These are phyloP conservation scores for Macaca mulatta DNA, from an alignment of 2,113 vertebrate species.

Conservation along the genomic window DNA sequence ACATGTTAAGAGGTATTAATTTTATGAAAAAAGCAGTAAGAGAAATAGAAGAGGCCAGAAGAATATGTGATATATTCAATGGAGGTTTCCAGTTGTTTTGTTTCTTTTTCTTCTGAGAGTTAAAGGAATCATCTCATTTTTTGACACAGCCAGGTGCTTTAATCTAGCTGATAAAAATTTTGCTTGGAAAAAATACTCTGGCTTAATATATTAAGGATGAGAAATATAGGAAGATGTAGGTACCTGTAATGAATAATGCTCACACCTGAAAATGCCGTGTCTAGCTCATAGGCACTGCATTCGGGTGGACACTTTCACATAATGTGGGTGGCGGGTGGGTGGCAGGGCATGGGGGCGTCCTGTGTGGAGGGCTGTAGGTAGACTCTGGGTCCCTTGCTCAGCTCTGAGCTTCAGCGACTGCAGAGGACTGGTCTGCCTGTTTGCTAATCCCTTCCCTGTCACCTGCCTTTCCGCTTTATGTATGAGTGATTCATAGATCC, in stretches of 20 bases:
- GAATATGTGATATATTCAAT: background rate
- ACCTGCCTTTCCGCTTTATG: fast-evolving
- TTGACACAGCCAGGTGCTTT: background rate
- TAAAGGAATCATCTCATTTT: background rate
- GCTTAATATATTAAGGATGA: background rate
- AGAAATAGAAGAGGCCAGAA: background rate
- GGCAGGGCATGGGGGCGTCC: fast-evolving
- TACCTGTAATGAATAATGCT: fast-evolving
- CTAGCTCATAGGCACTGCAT: fast-evolving
- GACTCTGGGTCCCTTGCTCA: fast-evolving
- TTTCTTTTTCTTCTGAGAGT: background rate
- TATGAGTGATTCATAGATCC: fast-evolving
- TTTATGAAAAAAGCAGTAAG: background rate
- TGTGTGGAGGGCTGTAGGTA: fast-evolving
- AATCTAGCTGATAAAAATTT: background rate
- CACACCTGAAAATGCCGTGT: fast-evolving
- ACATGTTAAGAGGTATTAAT: background rate
- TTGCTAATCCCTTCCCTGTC: fast-evolving
- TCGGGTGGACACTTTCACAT: fast-evolving
- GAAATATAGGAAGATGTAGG: fast-evolving
- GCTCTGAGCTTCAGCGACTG: fast-evolving
- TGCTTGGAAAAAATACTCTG: background rate
- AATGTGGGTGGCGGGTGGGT: fast-evolving
- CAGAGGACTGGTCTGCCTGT: background rate
- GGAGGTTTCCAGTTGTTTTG: background rate